Evolutionary conservation across 2,888 invertebrate species (phyloP), one percentile per base, ranked within the genome.

Genomic region (Hydriomena furcata): DNA sequence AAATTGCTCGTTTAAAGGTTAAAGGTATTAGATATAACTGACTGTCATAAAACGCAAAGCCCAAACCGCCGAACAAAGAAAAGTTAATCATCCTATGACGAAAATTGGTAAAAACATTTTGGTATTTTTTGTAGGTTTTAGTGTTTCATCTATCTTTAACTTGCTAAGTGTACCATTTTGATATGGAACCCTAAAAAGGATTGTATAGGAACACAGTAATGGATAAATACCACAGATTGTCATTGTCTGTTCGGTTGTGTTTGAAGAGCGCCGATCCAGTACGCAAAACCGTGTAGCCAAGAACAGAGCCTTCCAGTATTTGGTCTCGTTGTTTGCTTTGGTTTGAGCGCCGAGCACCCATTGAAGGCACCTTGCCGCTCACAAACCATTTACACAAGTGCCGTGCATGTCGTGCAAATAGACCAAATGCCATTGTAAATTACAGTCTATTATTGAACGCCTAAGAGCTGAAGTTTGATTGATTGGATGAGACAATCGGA

Each of bases 371-470:
- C 63, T 51, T 49, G 51, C 55, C 56, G 35, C 59, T 41, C 60
- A 65, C 69, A 72, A 76, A 71, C 68, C 73, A 82, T 87, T 88
- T 84, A 85, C 86, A 84, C 88, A 86, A 85, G 83, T 86, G 88
- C 73, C 65, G 71, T 65, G 65, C 62, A 67, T n/a, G 25, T 68
- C 55, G 51, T 12, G 67, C 69, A 74, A 74, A 73, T 70, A 75
- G 38, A 45, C 34, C 36, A n/a, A 12, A 23, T 21, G 46, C 53
- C 51, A 52, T 54, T 34, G 36, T 45, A 71, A 69, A 66, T 56
- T 61, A 50, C 53, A 55, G 55, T 68, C 48, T 77, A 73, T 63
- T 11, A 0, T 2, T 11, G 30, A 42, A 6, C 11, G 12, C 7
- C 36, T 77, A 82, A n/a, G 55, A 63, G 79, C 63, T 35, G 53